Percentiles rank a stretch among this genome's conserved stretches.
Evolutionary conservation across 1,140 invertebrate species (phyloP).

Genomic region (Portunus trituberculatus): DNA sequence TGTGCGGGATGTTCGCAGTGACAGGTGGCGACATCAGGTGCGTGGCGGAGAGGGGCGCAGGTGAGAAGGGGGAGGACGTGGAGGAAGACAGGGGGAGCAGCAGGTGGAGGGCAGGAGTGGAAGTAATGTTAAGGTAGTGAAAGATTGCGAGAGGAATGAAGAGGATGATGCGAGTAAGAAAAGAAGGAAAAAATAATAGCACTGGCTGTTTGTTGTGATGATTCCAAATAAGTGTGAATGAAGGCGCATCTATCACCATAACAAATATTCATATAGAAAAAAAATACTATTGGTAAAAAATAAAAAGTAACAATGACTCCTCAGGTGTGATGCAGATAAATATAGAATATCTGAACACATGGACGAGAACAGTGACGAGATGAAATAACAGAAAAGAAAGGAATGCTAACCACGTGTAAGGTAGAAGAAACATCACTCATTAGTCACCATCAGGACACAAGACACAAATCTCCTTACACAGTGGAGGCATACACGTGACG

Average conservation of each 20-base stretch:
- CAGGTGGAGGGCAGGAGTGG: neutral
- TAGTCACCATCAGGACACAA: neutral
- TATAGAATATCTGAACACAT: too few species aligned
- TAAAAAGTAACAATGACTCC: too few species aligned
- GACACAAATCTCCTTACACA: conserved; percentile 9
- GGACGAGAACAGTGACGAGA: neutral
- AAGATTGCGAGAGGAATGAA: neutral
- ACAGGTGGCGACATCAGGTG: conserved; percentile 17
- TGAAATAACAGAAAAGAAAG: neutral
- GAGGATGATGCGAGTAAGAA: neutral
- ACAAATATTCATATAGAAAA: too few species aligned
- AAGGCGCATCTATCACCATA: too few species aligned
- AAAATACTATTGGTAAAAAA: too few species aligned
- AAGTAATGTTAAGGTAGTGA: neutral
- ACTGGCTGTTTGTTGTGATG: too few species aligned
- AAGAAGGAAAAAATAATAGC: too few species aligned
- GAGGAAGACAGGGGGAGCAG: neutral
- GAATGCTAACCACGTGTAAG: neutral
- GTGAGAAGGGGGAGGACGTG: neutral
- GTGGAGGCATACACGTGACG: neutral
- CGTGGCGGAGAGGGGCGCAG: neutral
- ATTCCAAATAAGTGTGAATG: too few species aligned
- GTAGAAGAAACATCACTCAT: neutral
- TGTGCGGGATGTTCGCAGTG: neutral
- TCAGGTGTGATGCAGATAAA: too few species aligned